phyloP scores from a whole-genome alignment of 2,797 vertebrate species.

The Chelon labrosus region DNA sequence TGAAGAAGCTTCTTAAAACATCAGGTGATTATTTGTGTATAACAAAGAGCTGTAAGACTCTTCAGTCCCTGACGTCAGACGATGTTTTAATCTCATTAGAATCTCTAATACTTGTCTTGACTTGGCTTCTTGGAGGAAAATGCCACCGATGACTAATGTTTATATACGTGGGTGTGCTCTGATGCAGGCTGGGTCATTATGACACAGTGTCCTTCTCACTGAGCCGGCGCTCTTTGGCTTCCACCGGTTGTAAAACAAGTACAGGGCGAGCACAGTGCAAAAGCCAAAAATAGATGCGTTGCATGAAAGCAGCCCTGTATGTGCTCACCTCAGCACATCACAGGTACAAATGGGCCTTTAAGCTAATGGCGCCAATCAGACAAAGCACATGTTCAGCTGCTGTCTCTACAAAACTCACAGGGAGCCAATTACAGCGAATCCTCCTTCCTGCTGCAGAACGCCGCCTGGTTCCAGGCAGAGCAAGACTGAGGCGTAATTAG shows the following conservation, averaged over 20 bases:
- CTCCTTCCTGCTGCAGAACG: slow-evolving; percentile 31
- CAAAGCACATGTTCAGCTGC: slow-evolving; percentile 69
- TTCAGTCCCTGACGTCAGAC: too few species aligned
- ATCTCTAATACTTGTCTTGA: too few species aligned
- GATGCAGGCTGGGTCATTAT: too few species aligned
- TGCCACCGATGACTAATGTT: too few species aligned
- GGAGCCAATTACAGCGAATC: slow-evolving; percentile 72
- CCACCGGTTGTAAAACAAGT: not conserved
- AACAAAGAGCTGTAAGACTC: too few species aligned
- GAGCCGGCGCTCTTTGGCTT: not conserved
- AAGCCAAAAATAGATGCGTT: slow-evolving; percentile 46
- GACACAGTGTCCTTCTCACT: not conserved
- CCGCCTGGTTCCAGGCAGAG: slow-evolving; percentile 24
- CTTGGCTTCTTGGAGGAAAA: too few species aligned
- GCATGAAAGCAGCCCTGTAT: slow-evolving; percentile 46
- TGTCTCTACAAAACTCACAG: slow-evolving; percentile 62
- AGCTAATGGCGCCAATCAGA: slow-evolving; percentile 65
- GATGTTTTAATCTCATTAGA: too few species aligned
- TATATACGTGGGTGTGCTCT: too few species aligned
- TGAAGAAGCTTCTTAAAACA: too few species aligned
- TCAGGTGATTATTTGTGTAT: too few species aligned
- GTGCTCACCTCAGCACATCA: slow-evolving; percentile 65
- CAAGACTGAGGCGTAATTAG: slow-evolving; percentile 35
- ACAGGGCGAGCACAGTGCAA: not conserved
- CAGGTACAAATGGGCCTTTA: slow-evolving; percentile 70